A percentile compares a stretch with the other conserved stretches of the same genome.
Evolutionary conservation across 2,888 invertebrate genomes (phyloP).

Genomic region (Bimastos eiseni): DNA sequence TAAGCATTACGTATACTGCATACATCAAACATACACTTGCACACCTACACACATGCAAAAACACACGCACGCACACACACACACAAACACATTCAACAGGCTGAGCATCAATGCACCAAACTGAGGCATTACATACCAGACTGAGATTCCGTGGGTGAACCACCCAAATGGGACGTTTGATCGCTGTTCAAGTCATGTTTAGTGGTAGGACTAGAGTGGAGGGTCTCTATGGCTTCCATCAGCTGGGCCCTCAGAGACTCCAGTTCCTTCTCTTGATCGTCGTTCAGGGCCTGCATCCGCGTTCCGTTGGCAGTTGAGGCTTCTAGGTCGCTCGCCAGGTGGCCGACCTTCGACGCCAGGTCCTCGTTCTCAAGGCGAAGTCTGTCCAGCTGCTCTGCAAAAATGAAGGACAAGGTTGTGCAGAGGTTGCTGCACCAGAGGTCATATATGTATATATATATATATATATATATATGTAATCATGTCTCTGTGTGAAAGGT

Average conservation of each 20-base stretch:
- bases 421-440: neutral
- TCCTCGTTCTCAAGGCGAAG: neutral
- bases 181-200: neutral
- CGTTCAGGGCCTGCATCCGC: neutral
- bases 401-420: neutral
- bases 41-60: too few species aligned
- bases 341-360: neutral
- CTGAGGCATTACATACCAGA: neutral
- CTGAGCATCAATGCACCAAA: neutral
- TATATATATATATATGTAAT: too few species aligned
- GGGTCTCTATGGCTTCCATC: neutral
- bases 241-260: neutral
- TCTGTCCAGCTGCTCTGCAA: neutral
- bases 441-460: too few species aligned
- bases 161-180: too few species aligned
- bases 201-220: neutral
- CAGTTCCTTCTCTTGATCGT: neutral
- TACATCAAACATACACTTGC: too few species aligned
- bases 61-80: too few species aligned
- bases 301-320: neutral
- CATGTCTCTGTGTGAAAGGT: too few species aligned
- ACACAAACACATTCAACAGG: neutral
- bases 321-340: neutral
- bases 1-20: too few species aligned
- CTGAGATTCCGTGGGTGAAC: neutral